Conservation (phyloP, 2,888 invertebrate species). For the Apodemia zela region DNA sequence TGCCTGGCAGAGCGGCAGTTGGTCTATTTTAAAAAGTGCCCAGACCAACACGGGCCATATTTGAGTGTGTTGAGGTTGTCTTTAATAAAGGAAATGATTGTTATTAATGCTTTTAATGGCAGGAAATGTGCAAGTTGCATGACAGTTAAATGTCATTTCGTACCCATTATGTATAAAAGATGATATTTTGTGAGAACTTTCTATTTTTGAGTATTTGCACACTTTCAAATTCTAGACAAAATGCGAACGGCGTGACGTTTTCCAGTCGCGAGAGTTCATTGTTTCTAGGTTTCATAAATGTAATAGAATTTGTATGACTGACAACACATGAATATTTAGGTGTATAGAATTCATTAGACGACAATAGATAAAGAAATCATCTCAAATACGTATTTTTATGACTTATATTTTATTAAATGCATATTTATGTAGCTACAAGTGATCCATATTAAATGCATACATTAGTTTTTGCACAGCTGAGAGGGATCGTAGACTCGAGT, state of each 20-base stretch:
- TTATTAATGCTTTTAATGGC: background rate
- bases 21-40: too few relatives aligned
- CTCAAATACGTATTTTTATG: background rate
- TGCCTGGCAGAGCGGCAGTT: too few relatives aligned
- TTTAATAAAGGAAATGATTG: background rate
- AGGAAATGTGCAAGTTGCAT: slow-evolving; percentile 9
- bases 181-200: slow-evolving; percentile 5
- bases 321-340: background rate
- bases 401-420: background rate
- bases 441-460: too few relatives aligned
- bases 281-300: background rate
- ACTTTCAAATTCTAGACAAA: slow-evolving; percentile 9
- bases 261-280: background rate
- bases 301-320: background rate
- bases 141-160: background rate
- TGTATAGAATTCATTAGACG: background rate
- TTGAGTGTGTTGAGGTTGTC: background rate
- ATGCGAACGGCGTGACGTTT: slow-evolving; percentile 1
- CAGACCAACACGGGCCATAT: too few relatives aligned
- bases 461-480: too few relatives aligned
- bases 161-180: background rate
- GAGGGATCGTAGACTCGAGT: too few relatives aligned
- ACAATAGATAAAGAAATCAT: background rate
- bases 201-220: slow-evolving; percentile 8
- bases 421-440: too few relatives aligned